Conservation (phyloP, 1,140 invertebrate genomes). For the Trachymyrmex septentrionalis region DNA sequence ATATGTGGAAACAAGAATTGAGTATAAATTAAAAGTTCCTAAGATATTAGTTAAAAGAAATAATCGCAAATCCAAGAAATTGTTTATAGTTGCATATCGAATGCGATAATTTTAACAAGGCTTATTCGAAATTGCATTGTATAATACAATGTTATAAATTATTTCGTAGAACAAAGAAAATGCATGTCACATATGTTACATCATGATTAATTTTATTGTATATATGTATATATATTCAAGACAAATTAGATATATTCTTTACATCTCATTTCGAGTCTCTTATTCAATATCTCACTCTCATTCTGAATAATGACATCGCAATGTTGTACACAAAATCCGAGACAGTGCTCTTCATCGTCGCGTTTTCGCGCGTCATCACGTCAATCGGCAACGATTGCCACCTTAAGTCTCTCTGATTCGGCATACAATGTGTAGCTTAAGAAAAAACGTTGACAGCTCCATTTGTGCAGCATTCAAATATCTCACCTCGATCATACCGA, state of each 20-base stretch:
- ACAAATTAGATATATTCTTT: conserved; percentile 40
- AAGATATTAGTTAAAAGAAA: neutral
- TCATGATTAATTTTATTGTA: neutral
- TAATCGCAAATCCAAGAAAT: neutral
- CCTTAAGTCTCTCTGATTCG: conserved; percentile 10
- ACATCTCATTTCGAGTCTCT: neutral
- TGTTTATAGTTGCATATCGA: neutral
- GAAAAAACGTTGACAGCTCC: conserved; percentile 49
- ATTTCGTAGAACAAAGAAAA: neutral
- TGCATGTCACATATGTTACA: neutral
- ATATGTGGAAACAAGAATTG: neutral
- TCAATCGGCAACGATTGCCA: conserved; percentile 35
- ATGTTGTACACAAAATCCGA: conserved; percentile 20
- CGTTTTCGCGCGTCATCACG: conserved; percentile 54
- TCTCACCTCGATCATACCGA: conserved; percentile 34
- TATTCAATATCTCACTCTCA: conserved; percentile 22
- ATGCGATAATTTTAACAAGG: neutral
- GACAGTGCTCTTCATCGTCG: conserved; percentile 12
- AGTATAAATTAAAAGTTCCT: neutral
- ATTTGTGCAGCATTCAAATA: conserved; percentile 48
- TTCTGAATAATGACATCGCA: conserved; percentile 38
- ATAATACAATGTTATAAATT: conserved; percentile 5
- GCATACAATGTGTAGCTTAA: conserved; percentile 16
- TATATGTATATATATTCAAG: neutral
- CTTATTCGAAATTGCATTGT: neutral